Evolutionary conservation across 2,888 invertebrate species (phyloP).

Genomic region (Drosophila fungiperda): DNA sequence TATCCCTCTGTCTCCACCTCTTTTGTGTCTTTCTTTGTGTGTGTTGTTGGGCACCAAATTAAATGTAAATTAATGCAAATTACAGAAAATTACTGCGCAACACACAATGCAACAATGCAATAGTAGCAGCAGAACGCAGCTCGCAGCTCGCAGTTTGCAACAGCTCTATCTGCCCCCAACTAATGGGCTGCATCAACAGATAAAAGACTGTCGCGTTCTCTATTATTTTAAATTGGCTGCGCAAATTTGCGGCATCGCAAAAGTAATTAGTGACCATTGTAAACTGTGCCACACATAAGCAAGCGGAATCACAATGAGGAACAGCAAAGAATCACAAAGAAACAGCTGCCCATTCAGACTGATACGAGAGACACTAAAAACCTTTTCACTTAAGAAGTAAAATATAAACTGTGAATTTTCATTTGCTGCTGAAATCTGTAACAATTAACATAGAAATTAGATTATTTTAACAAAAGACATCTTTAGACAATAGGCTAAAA

Average conservation of each 20-base stretch:
- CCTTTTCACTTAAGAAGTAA: neutral
- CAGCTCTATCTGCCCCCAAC: slow-evolving; percentile 25
- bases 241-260: slow-evolving; percentile 75
- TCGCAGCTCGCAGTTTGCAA: slow-evolving; percentile 21
- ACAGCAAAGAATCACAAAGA: slow-evolving; percentile 10
- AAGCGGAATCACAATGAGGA: slow-evolving; percentile 12
- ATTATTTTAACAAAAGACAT: neutral
- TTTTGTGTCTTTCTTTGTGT: neutral
- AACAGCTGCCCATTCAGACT: too few species aligned
- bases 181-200: slow-evolving; percentile 55
- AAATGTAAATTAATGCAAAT: slow-evolving; percentile 82
- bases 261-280: slow-evolving; percentile 70
- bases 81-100: slow-evolving; percentile 71
- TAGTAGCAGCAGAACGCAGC: slow-evolving; percentile 31
- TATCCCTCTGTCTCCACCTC: neutral
- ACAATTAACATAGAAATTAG: neutral
- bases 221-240: slow-evolving; percentile 77
- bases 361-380: neutral
- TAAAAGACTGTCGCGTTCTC: slow-evolving; percentile 67
- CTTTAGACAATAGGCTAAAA: neutral
- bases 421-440: neutral
- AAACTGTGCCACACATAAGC: slow-evolving; percentile 55
- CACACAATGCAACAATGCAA: slow-evolving; percentile 48
- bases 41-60: slow-evolving; percentile 61
- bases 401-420: neutral